A percentile compares a stretch with the other conserved stretches of the same genome.
These are phyloP conservation scores for Phalanger gymnotis DNA, from an alignment of 2,797 vertebrate species.

Conservation along the genomic window DNA sequence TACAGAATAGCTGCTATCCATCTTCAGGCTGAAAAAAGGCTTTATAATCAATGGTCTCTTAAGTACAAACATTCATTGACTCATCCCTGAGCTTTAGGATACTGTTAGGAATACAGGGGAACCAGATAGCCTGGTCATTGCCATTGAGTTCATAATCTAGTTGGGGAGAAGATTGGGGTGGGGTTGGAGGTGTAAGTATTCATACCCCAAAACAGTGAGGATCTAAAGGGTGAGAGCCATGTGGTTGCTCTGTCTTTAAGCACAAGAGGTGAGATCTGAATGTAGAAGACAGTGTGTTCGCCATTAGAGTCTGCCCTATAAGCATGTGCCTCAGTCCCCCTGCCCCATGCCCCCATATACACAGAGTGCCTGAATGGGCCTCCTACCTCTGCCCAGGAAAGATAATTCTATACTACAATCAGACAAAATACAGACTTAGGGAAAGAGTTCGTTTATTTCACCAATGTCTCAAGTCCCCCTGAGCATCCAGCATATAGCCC, in stretches of 20 bases:
- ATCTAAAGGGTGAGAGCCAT: not conserved
- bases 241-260: not conserved
- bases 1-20: not conserved
- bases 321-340: too few relatives aligned
- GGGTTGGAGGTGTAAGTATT: not conserved
- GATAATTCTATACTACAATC: not conserved
- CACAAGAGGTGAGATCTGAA: not conserved
- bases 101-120: not conserved
- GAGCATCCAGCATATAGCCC: not conserved
- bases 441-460: not conserved
- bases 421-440: not conserved
- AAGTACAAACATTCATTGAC: not conserved
- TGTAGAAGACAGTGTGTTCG: not conserved
- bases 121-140: not conserved
- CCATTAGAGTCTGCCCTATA: not conserved
- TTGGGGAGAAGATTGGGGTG: not conserved
- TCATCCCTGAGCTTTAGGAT: not conserved
- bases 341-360: not conserved
- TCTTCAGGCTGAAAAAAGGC: not conserved
- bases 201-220: not conserved
- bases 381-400: not conserved
- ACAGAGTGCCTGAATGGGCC: not conserved
- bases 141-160: not conserved
- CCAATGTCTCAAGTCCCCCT: not conserved
- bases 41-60: not conserved